Conservation (phyloP, 1,140 invertebrate species). For the Apis laboriosa region DNA sequence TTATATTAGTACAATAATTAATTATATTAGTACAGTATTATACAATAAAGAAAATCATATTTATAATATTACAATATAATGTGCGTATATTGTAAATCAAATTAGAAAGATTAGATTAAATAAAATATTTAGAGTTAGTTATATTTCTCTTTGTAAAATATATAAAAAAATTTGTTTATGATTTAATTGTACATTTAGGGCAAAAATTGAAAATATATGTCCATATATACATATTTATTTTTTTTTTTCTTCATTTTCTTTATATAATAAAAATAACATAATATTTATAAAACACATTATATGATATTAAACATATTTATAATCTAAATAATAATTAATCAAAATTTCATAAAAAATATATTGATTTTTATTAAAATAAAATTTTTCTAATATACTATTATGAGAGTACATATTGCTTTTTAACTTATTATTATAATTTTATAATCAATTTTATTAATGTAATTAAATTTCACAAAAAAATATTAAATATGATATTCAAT, state of each 20-base stretch:
- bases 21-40: background rate
- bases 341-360: constrained; percentile 3
- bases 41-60: constrained; percentile 35
- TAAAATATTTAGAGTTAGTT: background rate
- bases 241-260: background rate
- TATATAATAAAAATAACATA: background rate
- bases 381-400: background rate
- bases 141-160: constrained; percentile 19
- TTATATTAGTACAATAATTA: too few relatives aligned
- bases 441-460: background rate
- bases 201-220: constrained; percentile 33
- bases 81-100: background rate
- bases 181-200: constrained; percentile 30
- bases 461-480: constrained; percentile 12
- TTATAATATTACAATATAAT: constrained; percentile 43
- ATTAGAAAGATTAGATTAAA: constrained; percentile 7
- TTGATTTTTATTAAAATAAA: constrained; percentile 1
- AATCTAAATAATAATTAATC: background rate
- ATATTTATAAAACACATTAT: too few relatives aligned
- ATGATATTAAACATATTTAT: background rate
- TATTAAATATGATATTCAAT: constrained; percentile 11
- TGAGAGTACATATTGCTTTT: background rate
- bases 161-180: constrained; percentile 18
- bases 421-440: constrained; percentile 9
- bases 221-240: background rate